Percentiles rank a stretch among this genome's conserved stretches.
Evolutionary conservation across 37 sponge, comb jelly and placozoan genomes (phyloP).

Genomic region (Oopsacas minuta): DNA sequence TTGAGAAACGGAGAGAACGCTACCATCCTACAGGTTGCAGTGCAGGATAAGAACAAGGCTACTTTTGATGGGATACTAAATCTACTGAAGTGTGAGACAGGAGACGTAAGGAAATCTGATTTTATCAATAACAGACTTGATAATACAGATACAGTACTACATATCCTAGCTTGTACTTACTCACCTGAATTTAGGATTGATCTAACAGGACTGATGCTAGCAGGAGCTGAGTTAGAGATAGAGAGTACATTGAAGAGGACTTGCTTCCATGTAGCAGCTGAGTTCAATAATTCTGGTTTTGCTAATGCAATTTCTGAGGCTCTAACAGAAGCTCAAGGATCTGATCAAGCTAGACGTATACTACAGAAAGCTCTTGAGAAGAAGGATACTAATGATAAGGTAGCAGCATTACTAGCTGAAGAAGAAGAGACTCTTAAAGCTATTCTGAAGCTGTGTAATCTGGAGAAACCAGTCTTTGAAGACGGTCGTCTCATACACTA

Average conservation of each 20-base stretch:
- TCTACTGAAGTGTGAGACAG: background rate
- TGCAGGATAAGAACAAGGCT: background rate
- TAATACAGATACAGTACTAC: background rate
- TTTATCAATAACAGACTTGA: background rate
- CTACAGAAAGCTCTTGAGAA: background rate
- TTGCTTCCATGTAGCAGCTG: constrained; percentile 5
- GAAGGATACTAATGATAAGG: background rate
- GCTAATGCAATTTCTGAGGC: background rate
- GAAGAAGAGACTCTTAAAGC: background rate
- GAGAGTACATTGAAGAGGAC: background rate
- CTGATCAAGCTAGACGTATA: background rate
- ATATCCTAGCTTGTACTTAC: background rate
- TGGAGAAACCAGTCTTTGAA: background rate
- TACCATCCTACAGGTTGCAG: background rate
- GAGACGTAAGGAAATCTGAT: background rate
- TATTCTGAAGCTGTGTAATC: background rate
- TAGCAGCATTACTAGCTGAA: background rate
- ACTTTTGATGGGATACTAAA: background rate
- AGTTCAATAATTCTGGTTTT: background rate
- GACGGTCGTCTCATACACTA: constrained; percentile 4
- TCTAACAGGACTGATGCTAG: background rate
- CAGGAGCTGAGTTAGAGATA: background rate
- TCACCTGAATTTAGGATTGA: background rate
- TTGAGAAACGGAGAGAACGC: background rate
- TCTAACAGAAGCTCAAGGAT: background rate